These are phyloP conservation scores for Drosophila guanche DNA, from an alignment of 1,140 invertebrate species.

Conservation along the genomic window DNA sequence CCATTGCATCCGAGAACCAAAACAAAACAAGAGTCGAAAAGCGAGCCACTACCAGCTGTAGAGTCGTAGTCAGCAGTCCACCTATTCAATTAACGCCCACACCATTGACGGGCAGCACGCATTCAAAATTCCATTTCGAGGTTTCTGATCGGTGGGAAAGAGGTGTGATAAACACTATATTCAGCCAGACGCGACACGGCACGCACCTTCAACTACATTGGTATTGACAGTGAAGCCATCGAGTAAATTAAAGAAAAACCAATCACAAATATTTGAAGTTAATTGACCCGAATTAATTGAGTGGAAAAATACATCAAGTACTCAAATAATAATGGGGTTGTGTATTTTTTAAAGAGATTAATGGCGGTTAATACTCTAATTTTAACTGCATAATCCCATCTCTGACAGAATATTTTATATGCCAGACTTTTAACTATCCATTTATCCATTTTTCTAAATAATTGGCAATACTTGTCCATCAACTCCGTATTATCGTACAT, in stretches of 20 bases:
- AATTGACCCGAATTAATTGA: constrained; percentile 30
- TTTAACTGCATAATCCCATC: too few species aligned
- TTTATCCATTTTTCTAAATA: too few species aligned
- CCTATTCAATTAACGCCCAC: constrained; percentile 53
- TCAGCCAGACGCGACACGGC: constrained; percentile 24
- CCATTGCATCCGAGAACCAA: constrained; percentile 19
- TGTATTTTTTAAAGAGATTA: too few species aligned
- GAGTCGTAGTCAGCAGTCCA: constrained; percentile 9
- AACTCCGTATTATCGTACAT: too few species aligned
- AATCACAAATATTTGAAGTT: constrained; percentile 34
- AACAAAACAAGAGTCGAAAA: constrained; percentile 38
- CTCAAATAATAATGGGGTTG: not conserved
- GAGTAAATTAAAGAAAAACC: constrained; percentile 28
- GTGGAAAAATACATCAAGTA: not conserved
- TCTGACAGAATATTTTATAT: too few species aligned
- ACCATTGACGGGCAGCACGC: constrained; percentile 5
- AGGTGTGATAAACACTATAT: constrained; percentile 37
- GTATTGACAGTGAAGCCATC: constrained; percentile 5
- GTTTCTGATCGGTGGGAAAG: not conserved
- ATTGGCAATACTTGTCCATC: too few species aligned
- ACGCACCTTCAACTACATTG: constrained; percentile 8
- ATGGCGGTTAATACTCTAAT: not conserved
- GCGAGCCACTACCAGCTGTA: constrained; percentile 16
- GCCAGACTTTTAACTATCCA: too few species aligned
- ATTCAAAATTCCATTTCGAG: constrained; percentile 69